Conservation (phyloP, 2,113 vertebrate genomes). For the Cryptomyrus ogoouensis region DNA sequence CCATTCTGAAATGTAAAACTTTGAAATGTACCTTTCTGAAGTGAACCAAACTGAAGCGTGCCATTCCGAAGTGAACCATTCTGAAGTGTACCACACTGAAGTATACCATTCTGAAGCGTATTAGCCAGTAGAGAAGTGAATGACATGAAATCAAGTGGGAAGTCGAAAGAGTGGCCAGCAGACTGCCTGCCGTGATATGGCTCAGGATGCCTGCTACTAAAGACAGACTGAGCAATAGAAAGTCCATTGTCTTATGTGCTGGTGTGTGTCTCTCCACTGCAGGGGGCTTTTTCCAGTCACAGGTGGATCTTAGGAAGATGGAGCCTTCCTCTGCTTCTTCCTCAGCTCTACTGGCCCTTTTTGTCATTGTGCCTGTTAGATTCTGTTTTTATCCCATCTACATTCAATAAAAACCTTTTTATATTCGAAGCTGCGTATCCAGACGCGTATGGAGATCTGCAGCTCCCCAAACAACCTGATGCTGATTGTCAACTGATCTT, state of each 20-base stretch:
- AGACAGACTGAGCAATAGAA: not conserved
- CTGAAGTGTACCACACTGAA: not conserved
- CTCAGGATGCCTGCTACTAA: not conserved
- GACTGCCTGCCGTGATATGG: not conserved
- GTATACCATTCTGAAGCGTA: not conserved
- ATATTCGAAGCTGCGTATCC: not conserved
- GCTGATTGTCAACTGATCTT: not conserved
- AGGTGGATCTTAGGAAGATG: not conserved
- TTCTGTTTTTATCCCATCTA: not conserved
- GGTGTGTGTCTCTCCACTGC: not conserved
- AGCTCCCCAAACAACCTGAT: not conserved
- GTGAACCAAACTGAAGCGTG: not conserved
- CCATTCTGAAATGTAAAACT: not conserved
- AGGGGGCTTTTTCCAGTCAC: not conserved
- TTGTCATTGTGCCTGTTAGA: not conserved
- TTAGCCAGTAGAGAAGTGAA: not conserved
- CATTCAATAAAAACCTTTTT: not conserved
- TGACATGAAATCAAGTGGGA: not conserved
- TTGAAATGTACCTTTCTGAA: not conserved
- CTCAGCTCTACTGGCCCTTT: not conserved
- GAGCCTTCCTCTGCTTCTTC: not conserved
- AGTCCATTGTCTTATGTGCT: not conserved
- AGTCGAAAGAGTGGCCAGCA: not conserved
- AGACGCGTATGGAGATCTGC: not conserved
- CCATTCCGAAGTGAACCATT: not conserved